These are phyloP conservation scores for Mandrillus leucophaeus DNA, from an alignment of 2,113 vertebrate genomes.

Conservation along the genomic window DNA sequence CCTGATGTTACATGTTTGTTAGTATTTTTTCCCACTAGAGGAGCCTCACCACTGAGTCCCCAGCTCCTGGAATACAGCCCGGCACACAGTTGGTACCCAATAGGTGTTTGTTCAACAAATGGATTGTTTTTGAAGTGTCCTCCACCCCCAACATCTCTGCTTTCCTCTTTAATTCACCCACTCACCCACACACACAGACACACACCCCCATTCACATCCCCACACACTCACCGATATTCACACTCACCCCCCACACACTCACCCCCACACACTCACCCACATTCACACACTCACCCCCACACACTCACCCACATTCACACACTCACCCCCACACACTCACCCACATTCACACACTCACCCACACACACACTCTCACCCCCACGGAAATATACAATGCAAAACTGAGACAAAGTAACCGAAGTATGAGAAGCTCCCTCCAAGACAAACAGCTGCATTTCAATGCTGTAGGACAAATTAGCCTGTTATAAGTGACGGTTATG, in stretches of 20 bases:
- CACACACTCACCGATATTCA: too few relatives aligned
- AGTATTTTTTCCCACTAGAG: background rate
- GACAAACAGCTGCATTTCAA: background rate
- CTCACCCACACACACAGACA: too few relatives aligned
- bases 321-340: background rate
- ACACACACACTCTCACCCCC: background rate
- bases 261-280: too few relatives aligned
- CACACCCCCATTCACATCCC: background rate
- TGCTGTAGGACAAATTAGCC: background rate
- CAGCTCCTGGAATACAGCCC: background rate
- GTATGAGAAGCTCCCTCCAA: background rate
- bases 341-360: background rate
- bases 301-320: too few relatives aligned
- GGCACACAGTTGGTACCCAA: fast-evolving
- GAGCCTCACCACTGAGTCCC: background rate
- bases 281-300: background rate
- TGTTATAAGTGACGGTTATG: fast-evolving
- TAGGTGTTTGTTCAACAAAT: background rate
- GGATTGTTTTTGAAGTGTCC: background rate
- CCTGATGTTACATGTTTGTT: fast-evolving
- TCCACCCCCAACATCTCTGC: background rate
- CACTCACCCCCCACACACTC: too few relatives aligned
- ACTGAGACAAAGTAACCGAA: fast-evolving
- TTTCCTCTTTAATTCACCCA: background rate
- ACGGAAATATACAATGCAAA: fast-evolving